These are phyloP conservation scores for Crioceris asparagi DNA, from an alignment of 2,888 invertebrate species.

Conservation along the genomic window DNA sequence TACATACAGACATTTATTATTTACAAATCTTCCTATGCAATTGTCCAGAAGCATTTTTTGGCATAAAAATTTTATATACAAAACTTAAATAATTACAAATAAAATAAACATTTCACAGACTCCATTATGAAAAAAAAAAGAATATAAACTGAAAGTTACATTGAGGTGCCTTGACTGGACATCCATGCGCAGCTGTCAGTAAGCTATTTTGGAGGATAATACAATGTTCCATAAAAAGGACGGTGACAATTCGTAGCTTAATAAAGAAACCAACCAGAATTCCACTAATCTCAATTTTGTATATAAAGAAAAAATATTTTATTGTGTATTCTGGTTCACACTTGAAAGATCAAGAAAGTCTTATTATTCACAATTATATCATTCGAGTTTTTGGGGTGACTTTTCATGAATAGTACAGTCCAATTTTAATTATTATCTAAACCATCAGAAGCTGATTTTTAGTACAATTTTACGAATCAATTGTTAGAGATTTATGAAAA, in stretches of 20 bases:
- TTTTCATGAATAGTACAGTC: no score
- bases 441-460: no score
- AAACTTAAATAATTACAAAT: conserved; percentile 24
- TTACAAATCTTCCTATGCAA: conserved; percentile 34
- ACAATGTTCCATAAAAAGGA: conserved; percentile 30
- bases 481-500: no score
- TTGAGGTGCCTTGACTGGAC: conserved; percentile 22
- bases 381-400: no score
- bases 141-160: conserved; percentile 10
- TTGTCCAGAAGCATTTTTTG: conserved; percentile 32
- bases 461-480: no score
- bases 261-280: no score
- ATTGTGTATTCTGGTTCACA: no score
- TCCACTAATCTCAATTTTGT: no score
- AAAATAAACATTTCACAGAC: conserved; percentile 18
- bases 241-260: conserved; percentile 38
- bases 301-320: no score
- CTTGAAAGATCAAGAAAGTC: no score
- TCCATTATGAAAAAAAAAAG: conserved; percentile 15
- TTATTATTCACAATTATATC: no score
- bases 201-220: conserved; percentile 24
- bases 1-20: conserved; percentile 32
- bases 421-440: no score
- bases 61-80: conserved; percentile 27
- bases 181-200: conserved; percentile 30